phyloP scores from a whole-genome alignment of 2,888 invertebrate genomes.

The Allophyes oxyacanthae region DNA sequence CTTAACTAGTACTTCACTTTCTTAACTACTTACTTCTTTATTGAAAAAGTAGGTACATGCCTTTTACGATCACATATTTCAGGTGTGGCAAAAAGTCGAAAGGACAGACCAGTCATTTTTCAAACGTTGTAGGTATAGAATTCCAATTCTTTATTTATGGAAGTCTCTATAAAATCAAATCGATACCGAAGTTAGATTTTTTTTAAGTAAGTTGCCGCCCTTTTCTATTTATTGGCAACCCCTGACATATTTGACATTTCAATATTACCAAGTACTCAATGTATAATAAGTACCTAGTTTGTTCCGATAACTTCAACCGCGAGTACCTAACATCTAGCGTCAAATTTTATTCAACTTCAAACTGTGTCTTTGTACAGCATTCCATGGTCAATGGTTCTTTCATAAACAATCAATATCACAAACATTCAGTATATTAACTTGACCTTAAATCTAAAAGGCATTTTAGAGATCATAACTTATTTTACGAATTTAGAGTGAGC shows the following conservation, averaged over 20 bases:
- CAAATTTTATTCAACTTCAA: conserved; percentile 30
- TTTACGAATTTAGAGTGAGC: conserved; percentile 55
- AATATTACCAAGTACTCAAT: conserved; percentile 7
- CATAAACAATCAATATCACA: conserved; percentile 72
- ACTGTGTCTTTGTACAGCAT: conserved; percentile 35
- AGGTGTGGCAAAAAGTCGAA: too few relatives aligned
- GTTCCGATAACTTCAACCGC: conserved; percentile 38
- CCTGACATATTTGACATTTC: too few relatives aligned
- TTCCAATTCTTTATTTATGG: too few relatives aligned
- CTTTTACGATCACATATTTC: not conserved
- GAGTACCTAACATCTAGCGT: conserved; percentile 29
- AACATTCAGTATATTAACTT: conserved; percentile 68
- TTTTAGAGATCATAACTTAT: conserved; percentile 79
- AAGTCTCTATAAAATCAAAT: too few relatives aligned
- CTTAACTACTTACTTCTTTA: not conserved
- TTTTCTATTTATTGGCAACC: too few relatives aligned
- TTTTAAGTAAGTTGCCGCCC: too few relatives aligned
- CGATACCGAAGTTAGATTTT: too few relatives aligned
- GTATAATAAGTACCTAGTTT: conserved; percentile 40
- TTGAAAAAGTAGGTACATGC: not conserved
- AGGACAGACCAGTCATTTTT: too few relatives aligned
- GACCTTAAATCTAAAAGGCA: conserved; percentile 78
- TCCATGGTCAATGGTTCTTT: conserved; percentile 26
- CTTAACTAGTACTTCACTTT: not conserved
- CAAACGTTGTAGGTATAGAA: too few relatives aligned